Conservation (phyloP, 2,888 invertebrate species). For the Ectemnius lituratus region DNA sequence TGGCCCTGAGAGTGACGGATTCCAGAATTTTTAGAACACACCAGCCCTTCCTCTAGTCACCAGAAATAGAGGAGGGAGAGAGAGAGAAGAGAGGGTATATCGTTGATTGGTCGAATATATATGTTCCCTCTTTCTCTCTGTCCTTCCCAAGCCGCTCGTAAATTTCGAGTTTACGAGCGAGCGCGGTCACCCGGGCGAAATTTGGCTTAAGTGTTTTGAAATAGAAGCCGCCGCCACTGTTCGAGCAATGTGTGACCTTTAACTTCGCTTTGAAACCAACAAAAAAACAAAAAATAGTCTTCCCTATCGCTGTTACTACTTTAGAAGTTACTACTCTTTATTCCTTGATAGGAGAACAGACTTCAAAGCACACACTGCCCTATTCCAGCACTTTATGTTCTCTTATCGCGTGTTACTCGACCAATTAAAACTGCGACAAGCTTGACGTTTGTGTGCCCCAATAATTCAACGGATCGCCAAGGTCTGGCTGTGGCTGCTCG, state of each 20-base stretch:
- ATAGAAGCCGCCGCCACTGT: too few relatives aligned
- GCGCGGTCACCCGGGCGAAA: background rate
- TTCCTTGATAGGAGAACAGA: too few relatives aligned
- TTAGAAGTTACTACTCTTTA: too few relatives aligned
- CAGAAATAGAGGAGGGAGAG: conserved; percentile 16
- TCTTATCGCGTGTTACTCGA: conserved; percentile 58
- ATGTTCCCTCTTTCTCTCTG: background rate
- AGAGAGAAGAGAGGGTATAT: background rate
- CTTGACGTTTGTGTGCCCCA: conserved; percentile 66
- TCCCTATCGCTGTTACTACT: too few relatives aligned
- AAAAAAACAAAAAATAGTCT: too few relatives aligned
- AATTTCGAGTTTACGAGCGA: background rate
- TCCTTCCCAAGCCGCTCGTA: background rate
- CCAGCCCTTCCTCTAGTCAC: conserved; percentile 32
- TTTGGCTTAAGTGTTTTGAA: background rate
- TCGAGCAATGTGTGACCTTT: background rate
- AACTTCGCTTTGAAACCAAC: too few relatives aligned
- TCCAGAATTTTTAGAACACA: conserved; percentile 48
- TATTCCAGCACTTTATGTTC: background rate
- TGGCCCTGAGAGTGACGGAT: conserved; percentile 46
- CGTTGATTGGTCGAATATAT: background rate
- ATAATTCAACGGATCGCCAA: conserved; percentile 64
- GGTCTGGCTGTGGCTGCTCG: conserved; percentile 46
- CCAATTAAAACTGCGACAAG: conserved; percentile 58
- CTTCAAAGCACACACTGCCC: too few relatives aligned